Evolutionary conservation across 1,140 invertebrate genomes (phyloP).

Genomic region (Conus betulinus): DNA sequence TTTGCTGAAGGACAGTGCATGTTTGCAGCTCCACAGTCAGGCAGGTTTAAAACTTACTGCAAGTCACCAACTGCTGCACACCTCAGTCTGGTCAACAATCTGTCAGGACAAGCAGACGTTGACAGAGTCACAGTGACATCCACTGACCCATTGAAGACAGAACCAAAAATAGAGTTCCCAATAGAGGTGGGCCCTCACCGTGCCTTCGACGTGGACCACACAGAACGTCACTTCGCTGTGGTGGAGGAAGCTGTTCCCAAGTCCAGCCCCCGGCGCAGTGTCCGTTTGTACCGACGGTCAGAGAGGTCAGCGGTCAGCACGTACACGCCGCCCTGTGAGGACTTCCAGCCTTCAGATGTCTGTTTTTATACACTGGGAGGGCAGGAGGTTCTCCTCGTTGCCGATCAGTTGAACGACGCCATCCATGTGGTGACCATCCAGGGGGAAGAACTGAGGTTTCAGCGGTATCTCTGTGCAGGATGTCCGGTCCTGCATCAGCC

Average conservation of each 20-base stretch:
- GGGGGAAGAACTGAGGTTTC: background rate
- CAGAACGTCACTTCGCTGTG: background rate
- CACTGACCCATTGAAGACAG: background rate
- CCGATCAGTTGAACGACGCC: background rate
- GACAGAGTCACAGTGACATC: background rate
- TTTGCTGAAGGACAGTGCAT: background rate
- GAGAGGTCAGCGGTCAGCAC: background rate
- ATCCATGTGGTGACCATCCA: constrained; percentile 16
- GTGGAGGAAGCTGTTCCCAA: background rate
- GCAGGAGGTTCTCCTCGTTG: constrained; percentile 11
- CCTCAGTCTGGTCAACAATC: background rate
- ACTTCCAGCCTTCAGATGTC: background rate
- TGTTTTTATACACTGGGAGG: constrained; percentile 15
- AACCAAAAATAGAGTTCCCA: background rate
- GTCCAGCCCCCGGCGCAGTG: background rate
- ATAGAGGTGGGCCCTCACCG: background rate
- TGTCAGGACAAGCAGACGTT: background rate
- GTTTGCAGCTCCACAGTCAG: background rate
- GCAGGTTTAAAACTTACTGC: background rate
- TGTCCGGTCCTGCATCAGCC: background rate
- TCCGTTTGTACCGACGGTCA: background rate
- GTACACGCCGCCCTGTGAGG: background rate
- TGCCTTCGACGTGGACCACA: background rate
- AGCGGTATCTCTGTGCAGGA: background rate
- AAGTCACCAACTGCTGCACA: background rate